A percentile compares a stretch with the other conserved stretches of the same genome.
phyloP scores from a whole-genome alignment of 64 coral and sea anemone genomes.

The Montipora efflorescens region DNA sequence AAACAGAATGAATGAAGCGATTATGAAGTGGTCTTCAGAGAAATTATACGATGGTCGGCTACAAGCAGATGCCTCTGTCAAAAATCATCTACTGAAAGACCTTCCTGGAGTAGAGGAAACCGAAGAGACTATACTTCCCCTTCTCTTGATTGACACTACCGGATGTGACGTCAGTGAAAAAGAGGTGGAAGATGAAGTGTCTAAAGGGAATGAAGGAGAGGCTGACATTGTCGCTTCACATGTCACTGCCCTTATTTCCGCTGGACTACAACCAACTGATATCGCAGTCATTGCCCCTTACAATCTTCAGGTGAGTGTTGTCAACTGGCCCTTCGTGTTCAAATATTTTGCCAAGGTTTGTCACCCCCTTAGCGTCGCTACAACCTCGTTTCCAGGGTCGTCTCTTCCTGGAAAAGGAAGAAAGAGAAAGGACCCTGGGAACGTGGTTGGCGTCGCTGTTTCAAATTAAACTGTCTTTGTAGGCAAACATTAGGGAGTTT shows the following conservation, averaged over 20 bases:
- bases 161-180: constrained; percentile 95
- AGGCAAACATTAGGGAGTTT: too few species aligned
- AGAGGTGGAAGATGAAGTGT: constrained; percentile 80
- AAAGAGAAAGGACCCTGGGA: too few species aligned
- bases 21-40: constrained; percentile 94
- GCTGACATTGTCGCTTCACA: constrained; percentile 95
- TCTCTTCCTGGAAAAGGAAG: too few species aligned
- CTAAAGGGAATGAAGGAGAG: constrained; percentile 97
- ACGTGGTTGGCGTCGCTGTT: too few species aligned
- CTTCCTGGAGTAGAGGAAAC: constrained; percentile 83
- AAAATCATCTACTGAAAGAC: constrained; percentile 78
- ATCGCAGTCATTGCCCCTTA: constrained; percentile 98
- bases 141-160: constrained; percentile 95
- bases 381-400: too few species aligned
- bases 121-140: constrained; percentile 82
- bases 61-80: constrained; percentile 79
- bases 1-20: constrained; percentile 90
- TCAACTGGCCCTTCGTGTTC: background rate
- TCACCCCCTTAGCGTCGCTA: too few species aligned
- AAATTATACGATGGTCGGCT: constrained; percentile 84
- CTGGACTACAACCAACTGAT: constrained; percentile 80
- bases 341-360: too few species aligned
- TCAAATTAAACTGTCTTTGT: too few species aligned
- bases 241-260: constrained; percentile 76
- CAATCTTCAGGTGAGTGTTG: constrained; percentile 85